Base-by-base conservation (phyloP, 92 coral and sea anemone species). In the Phenganax marumi region DNA sequence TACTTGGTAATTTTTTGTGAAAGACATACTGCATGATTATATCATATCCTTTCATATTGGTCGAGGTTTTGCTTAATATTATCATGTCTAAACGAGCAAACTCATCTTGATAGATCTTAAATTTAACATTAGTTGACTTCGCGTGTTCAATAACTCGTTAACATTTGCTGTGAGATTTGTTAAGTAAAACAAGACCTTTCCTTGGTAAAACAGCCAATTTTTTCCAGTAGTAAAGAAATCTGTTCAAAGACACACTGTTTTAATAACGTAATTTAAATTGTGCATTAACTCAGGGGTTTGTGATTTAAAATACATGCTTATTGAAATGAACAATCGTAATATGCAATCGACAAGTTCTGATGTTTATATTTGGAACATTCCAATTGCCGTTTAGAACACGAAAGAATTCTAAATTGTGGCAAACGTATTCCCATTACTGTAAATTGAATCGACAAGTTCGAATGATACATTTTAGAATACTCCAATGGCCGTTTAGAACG, bases 311-410 rank as follows among this genome's bases (percentile, higher is more conserved):
- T 58, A 62, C 26, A 62, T 62, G 26, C 72, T 49, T 25, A 25
- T 25, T 66, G 48, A 25, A 14, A 66, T 66, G 65, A 58, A 58
- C 16, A 23, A 16, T 18, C 14, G 21, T 58, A 58, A 58, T 58
- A 6, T 58, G n/a, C n/a, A 18, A 58, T 58, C 8, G 65, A 58
- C 65, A 18, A 58, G 12, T 13, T 18, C 21, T 0, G 9, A 0
- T 66, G 72, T 66, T 66, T 66, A 66, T 49, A 66, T 33, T 66
- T 25, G 16, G 12, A 12, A 66, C 72, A 66, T 66, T 66, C 72
- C 72, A 66, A 66, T 23, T 23, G 26, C 49, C 50, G 49, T 25
- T 66, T 66, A 66, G 50, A 12, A 66, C 50, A 8, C 9, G 26
- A 11, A 10, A 25, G 25, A 66, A 66, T 66, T 66, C 25, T 10